Evolutionary conservation across 2,888 invertebrate species (phyloP), one percentile per base, ranked within the genome.

Genomic region (Epistrophe eligans): DNA sequence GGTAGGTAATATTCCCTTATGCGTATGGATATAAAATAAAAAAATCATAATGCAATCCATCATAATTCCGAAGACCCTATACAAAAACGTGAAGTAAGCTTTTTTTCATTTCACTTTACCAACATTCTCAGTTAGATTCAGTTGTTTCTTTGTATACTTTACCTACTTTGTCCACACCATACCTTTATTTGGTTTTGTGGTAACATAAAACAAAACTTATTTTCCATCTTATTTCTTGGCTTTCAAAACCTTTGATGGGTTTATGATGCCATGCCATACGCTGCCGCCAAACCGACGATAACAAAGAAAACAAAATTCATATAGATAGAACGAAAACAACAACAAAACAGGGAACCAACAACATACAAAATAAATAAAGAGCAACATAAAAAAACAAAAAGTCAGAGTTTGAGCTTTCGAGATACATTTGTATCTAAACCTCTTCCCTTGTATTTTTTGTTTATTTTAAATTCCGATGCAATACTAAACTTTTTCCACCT

Each of bases 121-220:
- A 72, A 38, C 62, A 48, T 64, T 17, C 28, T 17, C 71, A 48
- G 48, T 15, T 35, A n/a, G 4, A 52, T 40, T 40, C 35, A 28
- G 28, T 62, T 48, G 10, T 52, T 74, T 28, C 32, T 74, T 72
- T 45, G 57, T 19, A 7, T 35, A 15, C 38, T 48, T 66, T 35
- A 19, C 28, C 9, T 19, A 45, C 13, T 45, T 17, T 58, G 48
- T 50, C 50, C 62, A 64, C 24, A 13, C 58, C 38, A 11, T 24
- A 73, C 79, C 74, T 84, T 79, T 76, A 43, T 71, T 50, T 50
- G 73, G 77, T 40, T 81, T 77, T 81, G 81, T 45, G 84, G 84
- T 82, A 55, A 73, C 17, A 9, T 1, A 55, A 67, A 77, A 79
- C 67, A 70, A 62, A 82, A 77, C 85, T 74, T 77, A 74, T 82